Evolutionary conservation across 2,888 invertebrate species (phyloP).

Genomic region (Drosophila infuscata): DNA sequence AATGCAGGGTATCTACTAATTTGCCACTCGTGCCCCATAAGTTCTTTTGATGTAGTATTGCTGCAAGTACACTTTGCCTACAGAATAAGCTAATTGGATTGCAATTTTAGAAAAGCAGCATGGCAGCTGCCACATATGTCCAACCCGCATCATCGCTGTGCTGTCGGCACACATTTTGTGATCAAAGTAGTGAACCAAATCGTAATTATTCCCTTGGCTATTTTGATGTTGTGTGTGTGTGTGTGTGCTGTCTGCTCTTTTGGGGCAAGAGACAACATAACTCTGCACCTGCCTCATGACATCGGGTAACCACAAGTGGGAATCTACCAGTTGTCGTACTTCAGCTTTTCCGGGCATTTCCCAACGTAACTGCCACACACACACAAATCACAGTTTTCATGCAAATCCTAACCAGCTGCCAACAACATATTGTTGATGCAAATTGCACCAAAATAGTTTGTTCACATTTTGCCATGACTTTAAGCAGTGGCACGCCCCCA

Average conservation of each 20-base stretch:
- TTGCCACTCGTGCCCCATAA: background rate
- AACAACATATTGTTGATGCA: background rate
- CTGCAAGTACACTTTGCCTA: conserved; percentile 6
- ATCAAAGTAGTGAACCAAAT: conserved; percentile 24
- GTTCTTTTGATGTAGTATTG: background rate
- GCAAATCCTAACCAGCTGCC: conserved; percentile 1
- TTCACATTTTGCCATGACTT: conserved; percentile 76
- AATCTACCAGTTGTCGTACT: conserved; percentile 18
- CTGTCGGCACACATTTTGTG: conserved; percentile 17
- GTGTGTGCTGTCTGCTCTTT: conserved; percentile 1
- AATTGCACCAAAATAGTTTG: conserved; percentile 41
- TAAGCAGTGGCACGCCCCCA: conserved; percentile 11
- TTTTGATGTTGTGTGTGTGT: background rate
- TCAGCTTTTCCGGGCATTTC: conserved; percentile 7
- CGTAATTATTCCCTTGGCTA: conserved; percentile 25
- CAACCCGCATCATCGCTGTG: conserved; percentile 17
- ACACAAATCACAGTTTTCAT: background rate
- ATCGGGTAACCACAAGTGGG: conserved; percentile 8
- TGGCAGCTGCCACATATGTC: conserved; percentile 44
- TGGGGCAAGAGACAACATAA: conserved; percentile 1
- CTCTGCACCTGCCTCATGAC: conserved; percentile 15
- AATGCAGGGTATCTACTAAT: background rate
- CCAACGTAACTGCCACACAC: background rate
- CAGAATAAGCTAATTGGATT: conserved; percentile 44
- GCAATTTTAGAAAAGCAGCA: conserved; percentile 19